These are phyloP conservation scores for Papilio elwesi DNA, from an alignment of 2,888 invertebrate genomes.

Conservation along the genomic window DNA sequence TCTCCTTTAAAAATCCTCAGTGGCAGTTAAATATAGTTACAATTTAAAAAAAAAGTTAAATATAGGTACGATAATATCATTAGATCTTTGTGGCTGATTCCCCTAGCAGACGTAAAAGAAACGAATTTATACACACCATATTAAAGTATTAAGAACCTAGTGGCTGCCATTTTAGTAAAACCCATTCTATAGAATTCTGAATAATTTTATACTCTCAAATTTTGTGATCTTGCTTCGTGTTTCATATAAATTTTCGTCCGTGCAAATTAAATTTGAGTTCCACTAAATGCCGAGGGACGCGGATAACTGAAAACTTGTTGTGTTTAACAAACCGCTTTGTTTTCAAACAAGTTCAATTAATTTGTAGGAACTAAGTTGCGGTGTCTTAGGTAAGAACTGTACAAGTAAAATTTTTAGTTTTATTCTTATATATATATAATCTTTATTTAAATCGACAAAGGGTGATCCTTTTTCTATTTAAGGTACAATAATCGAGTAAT, in stretches of 20 bases:
- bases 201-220: neutral
- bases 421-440: too few species aligned
- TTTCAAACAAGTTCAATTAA: constrained; percentile 17
- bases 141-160: too few species aligned
- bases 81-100: too few species aligned
- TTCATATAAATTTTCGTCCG: constrained; percentile 13
- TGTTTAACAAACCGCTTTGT: constrained; percentile 19
- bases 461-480: too few species aligned
- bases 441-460: too few species aligned
- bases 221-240: constrained; percentile 1
- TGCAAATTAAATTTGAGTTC: constrained; percentile 14
- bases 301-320: constrained; percentile 1
- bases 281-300: constrained; percentile 12
- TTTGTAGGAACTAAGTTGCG: constrained; percentile 7
- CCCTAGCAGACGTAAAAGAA: too few species aligned
- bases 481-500: neutral
- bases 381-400: neutral
- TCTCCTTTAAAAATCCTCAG: too few species aligned
- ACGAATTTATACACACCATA: too few species aligned
- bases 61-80: too few species aligned
- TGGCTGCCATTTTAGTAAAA: too few species aligned
- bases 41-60: too few species aligned
- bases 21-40: too few species aligned
- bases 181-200: neutral
- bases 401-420: neutral